Evolutionary conservation across 2,888 invertebrate species (phyloP), one percentile per base, ranked within the genome.

Genomic region (Malthinus flaveolus): DNA sequence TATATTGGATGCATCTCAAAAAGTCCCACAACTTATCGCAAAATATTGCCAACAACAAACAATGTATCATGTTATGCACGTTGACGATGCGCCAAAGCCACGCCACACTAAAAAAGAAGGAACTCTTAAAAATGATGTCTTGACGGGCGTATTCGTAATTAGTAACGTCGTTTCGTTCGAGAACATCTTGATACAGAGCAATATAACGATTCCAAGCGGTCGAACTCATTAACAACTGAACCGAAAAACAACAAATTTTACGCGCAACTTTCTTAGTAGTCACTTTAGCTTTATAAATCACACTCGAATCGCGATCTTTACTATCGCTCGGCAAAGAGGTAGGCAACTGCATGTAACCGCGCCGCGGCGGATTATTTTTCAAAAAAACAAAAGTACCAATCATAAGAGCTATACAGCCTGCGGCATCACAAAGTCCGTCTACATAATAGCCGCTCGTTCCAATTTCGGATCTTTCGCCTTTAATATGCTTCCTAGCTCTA

Each of bases 171-270:
- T 83, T 83, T 31, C 85, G 83, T 71, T 93, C 92, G 32, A 93
- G 74, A 70, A 91, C 78, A 67, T 90, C 86, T 68, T 92, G 91
- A 72, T 91, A 93, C 4, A 89, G 77, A 46, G 88, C 88, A 67
- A 93, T 91, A 69, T 91, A 92, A 31, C 91, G 84, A 79, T 93
- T 93, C 93, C 93, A 93, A 7, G 88, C 87, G 51, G 88, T 79
- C 0, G 91, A 91, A 55, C 90, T 89, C 0, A 91, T 75, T 47
- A 90, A 72, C 73, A 93, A 81, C 73, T 90, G 91, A 0, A 87
- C 86, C 3, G 86, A 83, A 67, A 89, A 87, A 65, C 88, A 80
- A 10, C 85, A 78, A 13, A 90, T 75, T 55, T 87, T 87, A 66
- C 85, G 84, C 0, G 84, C 80, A 13, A 90, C 85, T 64, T 87